A percentile compares a stretch with the other conserved stretches of the same genome.
These are phyloP conservation scores for Andricus quercusramuli DNA, from an alignment of 2,888 invertebrate genomes.

Conservation along the genomic window DNA sequence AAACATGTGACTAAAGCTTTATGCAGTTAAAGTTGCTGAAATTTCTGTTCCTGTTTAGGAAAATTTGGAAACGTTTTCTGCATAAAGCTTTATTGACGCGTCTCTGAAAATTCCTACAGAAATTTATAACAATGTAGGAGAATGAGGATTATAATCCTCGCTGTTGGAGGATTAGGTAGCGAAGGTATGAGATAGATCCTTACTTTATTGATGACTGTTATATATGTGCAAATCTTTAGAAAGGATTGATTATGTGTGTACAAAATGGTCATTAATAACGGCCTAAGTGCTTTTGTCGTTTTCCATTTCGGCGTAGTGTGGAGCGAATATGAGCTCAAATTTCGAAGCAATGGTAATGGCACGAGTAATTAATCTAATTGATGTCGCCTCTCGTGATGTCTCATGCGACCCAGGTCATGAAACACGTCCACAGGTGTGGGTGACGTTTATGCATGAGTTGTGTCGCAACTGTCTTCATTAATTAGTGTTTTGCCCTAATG, in stretches of 20 bases:
- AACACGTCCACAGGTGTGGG: conserved; percentile 66
- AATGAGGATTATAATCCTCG: no score
- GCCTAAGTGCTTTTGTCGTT: conserved; percentile 61
- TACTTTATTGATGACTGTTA: no score
- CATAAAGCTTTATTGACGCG: no score
- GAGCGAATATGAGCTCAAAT: conserved; percentile 30
- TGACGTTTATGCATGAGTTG: conserved; percentile 68
- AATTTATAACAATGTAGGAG: no score
- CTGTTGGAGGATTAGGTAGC: no score
- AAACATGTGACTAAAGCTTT: no score
- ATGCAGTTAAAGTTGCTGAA: no score
- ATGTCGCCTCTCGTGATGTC: conserved; percentile 57
- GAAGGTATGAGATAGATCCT: no score
- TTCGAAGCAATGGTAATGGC: conserved; percentile 65
- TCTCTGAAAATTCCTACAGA: no score
- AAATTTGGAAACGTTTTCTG: no score
- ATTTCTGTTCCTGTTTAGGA: no score
- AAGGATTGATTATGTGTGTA: not conserved
- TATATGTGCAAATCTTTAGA: not conserved
- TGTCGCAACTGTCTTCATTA: conserved; percentile 70
- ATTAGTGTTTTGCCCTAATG: conserved; percentile 67
- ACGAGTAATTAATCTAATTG: conserved; percentile 75
- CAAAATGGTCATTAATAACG: conserved; percentile 61
- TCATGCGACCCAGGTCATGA: conserved; percentile 50
- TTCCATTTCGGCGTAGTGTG: conserved; percentile 50